These are phyloP conservation scores for Karalla daura DNA, from an alignment of 2,797 vertebrate species.

Conservation along the genomic window DNA sequence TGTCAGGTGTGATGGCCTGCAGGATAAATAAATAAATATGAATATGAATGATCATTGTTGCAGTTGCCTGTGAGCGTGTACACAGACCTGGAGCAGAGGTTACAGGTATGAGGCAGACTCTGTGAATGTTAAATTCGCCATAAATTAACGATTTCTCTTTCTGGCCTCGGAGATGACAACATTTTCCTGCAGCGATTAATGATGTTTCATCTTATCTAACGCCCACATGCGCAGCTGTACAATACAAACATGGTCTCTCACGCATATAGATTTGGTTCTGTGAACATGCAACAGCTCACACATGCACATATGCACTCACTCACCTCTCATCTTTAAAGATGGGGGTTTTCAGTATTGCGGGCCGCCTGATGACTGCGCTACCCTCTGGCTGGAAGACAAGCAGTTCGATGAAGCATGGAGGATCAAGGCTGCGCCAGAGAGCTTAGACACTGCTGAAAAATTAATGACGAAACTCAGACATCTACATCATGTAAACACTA, in stretches of 20 bases:
- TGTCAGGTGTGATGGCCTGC: background rate
- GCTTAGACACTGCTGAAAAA: constrained; percentile 62
- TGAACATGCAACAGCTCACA: background rate
- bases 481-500: constrained; percentile 70
- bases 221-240: background rate
- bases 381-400: constrained; percentile 30
- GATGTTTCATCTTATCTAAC: background rate
- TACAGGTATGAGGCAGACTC: background rate
- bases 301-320: background rate
- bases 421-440: constrained; percentile 54
- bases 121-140: constrained; percentile 9
- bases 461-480: constrained; percentile 62
- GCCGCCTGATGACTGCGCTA: constrained; percentile 3
- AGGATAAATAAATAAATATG: background rate
- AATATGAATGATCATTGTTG: background rate
- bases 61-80: background rate
- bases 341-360: background rate
- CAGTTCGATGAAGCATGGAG: constrained; percentile 46
- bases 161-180: background rate
- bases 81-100: background rate
- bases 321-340: constrained; percentile 13
- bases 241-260: background rate
- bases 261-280: background rate
- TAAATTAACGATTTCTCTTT: constrained; percentile 30
- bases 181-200: constrained; percentile 14